Conservation (phyloP, 2,797 vertebrate species). For the Epinephelus malabaricus region DNA sequence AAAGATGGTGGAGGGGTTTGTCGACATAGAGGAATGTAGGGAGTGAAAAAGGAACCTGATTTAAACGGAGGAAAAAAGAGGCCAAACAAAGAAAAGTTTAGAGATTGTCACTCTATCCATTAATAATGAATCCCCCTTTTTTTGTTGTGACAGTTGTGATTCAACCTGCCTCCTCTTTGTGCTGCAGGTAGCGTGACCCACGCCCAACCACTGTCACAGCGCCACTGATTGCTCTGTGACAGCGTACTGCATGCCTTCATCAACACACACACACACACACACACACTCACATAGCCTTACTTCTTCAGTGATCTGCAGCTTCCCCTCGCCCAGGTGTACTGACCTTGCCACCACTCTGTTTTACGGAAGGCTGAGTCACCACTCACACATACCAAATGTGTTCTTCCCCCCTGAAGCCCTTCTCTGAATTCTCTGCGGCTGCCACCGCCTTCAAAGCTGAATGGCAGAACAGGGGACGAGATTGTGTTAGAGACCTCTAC, state of each 20-base stretch:
- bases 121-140: conserved; percentile 48
- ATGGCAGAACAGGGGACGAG: conserved; percentile 24
- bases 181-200: conserved; percentile 44
- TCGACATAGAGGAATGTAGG: not conserved
- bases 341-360: conserved; percentile 53
- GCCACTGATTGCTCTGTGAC: conserved; percentile 52
- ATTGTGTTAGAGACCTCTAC: conserved; percentile 14
- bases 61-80: conserved; percentile 8
- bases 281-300: not conserved
- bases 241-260: conserved; percentile 6
- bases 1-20: not conserved
- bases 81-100: conserved; percentile 27
- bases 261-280: conserved; percentile 1
- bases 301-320: conserved; percentile 33
- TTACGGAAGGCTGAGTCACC: conserved; percentile 60
- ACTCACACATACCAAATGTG: conserved; percentile 55
- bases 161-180: conserved; percentile 19
- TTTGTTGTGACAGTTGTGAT: conserved; percentile 57
- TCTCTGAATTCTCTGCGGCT: conserved; percentile 42
- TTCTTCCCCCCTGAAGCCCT: not conserved
- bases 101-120: conserved; percentile 33
- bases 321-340: conserved; percentile 51
- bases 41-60: not conserved
- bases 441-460: conserved; percentile 39
- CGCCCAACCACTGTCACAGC: conserved; percentile 50